A percentile compares a stretch with the other conserved stretches of the same genome.
These are phyloP conservation scores for Phylloscopus collybita DNA, from an alignment of 2,797 vertebrate genomes.

Conservation along the genomic window DNA sequence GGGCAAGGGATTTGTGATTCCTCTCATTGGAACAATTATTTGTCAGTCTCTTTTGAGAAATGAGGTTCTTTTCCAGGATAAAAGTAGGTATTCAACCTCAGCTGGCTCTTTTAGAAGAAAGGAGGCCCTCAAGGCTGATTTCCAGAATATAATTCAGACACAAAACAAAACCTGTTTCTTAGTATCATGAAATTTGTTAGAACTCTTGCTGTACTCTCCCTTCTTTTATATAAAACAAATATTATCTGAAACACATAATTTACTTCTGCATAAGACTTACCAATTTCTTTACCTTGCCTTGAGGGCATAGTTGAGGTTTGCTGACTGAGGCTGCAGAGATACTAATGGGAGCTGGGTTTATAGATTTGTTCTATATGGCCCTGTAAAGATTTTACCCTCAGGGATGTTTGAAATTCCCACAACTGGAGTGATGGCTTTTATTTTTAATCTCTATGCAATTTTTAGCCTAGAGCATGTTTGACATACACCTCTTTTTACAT, in stretches of 20 bases:
- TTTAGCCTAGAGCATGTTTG: neutral
- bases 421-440: neutral
- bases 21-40: neutral
- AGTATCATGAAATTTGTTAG: neutral
- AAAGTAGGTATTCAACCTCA: neutral
- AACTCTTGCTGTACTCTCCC: neutral
- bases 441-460: neutral
- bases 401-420: neutral
- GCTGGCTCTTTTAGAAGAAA: neutral
- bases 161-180: neutral
- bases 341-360: neutral
- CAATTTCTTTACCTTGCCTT: neutral
- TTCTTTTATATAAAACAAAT: neutral
- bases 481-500: neutral
- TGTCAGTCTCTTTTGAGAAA: neutral
- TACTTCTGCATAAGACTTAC: neutral
- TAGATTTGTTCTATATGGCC: neutral
- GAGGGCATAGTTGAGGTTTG: neutral
- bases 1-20: neutral
- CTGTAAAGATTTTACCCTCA: neutral
- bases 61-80: neutral
- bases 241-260: neutral
- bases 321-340: neutral
- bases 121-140: neutral
- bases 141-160: neutral